These are phyloP conservation scores for Aphidius colemani DNA, from an alignment of 2,888 invertebrate genomes.

Conservation along the genomic window DNA sequence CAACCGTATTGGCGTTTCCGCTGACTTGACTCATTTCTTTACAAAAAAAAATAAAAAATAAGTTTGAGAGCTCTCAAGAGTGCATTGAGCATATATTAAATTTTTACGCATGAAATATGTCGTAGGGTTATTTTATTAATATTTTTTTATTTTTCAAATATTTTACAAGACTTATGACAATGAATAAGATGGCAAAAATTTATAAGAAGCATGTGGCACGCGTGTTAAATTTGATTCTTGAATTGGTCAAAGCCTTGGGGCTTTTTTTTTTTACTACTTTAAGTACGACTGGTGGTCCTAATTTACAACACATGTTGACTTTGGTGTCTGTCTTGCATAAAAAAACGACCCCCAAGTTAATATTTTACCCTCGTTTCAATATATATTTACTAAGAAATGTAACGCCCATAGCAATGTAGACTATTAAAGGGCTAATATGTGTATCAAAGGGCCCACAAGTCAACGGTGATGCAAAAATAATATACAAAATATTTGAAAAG, in stretches of 20 bases:
- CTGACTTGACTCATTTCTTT: background rate
- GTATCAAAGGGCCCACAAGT: too few relatives aligned
- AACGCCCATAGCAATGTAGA: too few relatives aligned
- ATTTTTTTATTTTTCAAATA: too few relatives aligned
- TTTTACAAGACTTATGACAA: background rate
- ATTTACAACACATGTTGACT: slow-evolving; percentile 31
- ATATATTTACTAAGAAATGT: too few relatives aligned
- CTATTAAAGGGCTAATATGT: too few relatives aligned
- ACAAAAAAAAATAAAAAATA: too few relatives aligned
- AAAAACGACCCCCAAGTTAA: too few relatives aligned
- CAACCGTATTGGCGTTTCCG: slow-evolving; percentile 9
- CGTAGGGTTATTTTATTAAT: slow-evolving; percentile 2
- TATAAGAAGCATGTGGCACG: slow-evolving; percentile 39
- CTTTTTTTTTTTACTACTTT: slow-evolving; percentile 5
- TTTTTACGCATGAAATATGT: slow-evolving; percentile 41
- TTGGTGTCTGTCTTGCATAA: too few relatives aligned
- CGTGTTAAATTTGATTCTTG: slow-evolving; percentile 19
- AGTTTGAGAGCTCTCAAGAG: slow-evolving; percentile 17
- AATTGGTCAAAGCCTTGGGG: background rate
- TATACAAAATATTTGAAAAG: too few relatives aligned
- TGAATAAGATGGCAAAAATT: background rate
- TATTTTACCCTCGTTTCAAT: too few relatives aligned
- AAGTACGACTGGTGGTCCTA: slow-evolving; percentile 36
- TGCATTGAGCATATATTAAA: slow-evolving; percentile 39
- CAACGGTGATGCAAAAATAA: too few relatives aligned